Base-by-base conservation (phyloP, 1,140 invertebrate genomes). In the Macrobrachium rosenbergii region DNA sequence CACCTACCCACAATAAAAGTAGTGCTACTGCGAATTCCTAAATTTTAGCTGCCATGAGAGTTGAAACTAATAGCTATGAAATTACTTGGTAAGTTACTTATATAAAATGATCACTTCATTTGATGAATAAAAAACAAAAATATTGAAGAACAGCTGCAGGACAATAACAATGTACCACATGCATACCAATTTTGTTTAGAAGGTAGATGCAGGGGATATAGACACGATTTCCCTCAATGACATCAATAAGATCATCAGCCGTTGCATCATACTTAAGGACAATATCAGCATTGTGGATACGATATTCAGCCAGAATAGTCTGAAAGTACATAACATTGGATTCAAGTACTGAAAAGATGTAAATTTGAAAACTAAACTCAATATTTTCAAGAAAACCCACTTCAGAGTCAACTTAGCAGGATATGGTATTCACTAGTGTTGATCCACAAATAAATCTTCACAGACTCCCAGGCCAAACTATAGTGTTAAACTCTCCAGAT, bases 201-300 rank as follows among this genome's bases (percentile, higher is more conserved):
- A 99, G 93, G 93, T 99, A 99, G 91, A 99, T 99, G 92, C 98
- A 99, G 2, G 99, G 99, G 87, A 99, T 95, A 92, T 99, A 99
- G 89, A 99, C 96, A 80, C 99, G 94, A 93, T 99, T 99, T 82
- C 99, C 99, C 93, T 99, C 99, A 90, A 99, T 97, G 28, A 99
- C 96, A 93, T 99, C 99, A 92, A 99, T 99, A 17, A 99, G 93
- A 92, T 99, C 99, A 92, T 99, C 99, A 90, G 96, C 96, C 5
- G 97, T 99, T 0, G 98, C 98, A 93, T 99, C 99, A 91, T 97
- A 98, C 90, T 89, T 94, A 10, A 99, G 92, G 0, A 97, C 98
- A 58, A 99, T 96, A 92, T 99, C 99, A 76, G 99, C 99, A 93
- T 99, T 99, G 91, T 99, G 97, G 88, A 99, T 99, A 93, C 97